Evolutionary conservation across 2,113 vertebrate species (phyloP), one percentile per base, ranked within the genome.

Genomic region (Corythornis vintsioides): DNA sequence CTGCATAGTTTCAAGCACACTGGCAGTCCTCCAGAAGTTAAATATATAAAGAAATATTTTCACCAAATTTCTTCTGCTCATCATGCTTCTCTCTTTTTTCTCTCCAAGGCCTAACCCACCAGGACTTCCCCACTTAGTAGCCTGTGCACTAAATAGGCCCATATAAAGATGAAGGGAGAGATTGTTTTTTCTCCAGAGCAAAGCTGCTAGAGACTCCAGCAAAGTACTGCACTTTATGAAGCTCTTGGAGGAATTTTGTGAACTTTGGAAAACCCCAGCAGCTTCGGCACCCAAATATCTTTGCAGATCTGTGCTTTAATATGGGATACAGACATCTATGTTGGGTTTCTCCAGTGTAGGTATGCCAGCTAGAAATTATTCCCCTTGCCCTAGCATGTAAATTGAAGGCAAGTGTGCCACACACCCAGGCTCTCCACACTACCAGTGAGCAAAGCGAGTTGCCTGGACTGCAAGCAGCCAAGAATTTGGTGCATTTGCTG

Each of bases 31-130:
- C 77, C 74, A 93, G 56, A 74, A 86, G 11, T 83, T 53, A 91
- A 87, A 88, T 73, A 57, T 56, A 60, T 72, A 86, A 90, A 93
- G 78, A 92, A 76, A 64, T 81, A 4, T 82, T 76, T 72, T 70
- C 47, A 80, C 40, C 38, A 83, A 40, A 56, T 56, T 79, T 79
- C 35, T 79, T 72, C 52, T 71, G 7, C 50, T 80, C 18, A 33
- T 75, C 2, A 2, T 38, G 19, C 48, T 65, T 76, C 5, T 83
- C 28, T 5, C 2, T 80, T 78, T 78, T 77, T 53, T 38, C 10
- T 29, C n/a, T 69, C 38, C 56, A 79, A 88, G 45, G 18, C 5
- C 21, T 67, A 61, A 78, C n/a, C 12, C 38, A 33, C 24, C 17
- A 61, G 31, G 19, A 72, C 31, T 38, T 83, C 53, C 38, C 33